A percentile compares a stretch with the other conserved stretches of the same genome.
Conservation (phyloP, 92 coral and sea anemone genomes). For the Meandrina meandrites region DNA sequence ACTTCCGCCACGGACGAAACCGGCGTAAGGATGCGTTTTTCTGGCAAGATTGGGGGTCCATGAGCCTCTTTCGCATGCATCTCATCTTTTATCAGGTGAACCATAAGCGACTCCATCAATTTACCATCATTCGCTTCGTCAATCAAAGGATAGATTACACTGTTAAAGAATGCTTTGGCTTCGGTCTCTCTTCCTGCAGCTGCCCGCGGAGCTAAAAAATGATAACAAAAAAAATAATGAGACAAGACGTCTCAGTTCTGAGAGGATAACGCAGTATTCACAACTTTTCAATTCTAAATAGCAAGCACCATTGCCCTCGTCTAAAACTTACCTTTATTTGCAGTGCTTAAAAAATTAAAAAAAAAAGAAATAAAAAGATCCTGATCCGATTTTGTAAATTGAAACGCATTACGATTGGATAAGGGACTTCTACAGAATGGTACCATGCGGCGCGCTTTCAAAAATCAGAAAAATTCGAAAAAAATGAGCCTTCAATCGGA, state of each 20-base stretch:
- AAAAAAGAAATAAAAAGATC: too few relatives aligned
- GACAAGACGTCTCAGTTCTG: background rate
- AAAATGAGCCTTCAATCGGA: too few relatives aligned
- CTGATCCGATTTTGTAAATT: too few relatives aligned
- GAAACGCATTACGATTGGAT: too few relatives aligned
- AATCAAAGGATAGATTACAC: slow-evolving; percentile 25
- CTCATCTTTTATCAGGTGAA: slow-evolving; percentile 21
- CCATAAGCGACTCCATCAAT: slow-evolving; percentile 9
- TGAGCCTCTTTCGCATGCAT: background rate
- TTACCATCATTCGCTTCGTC: background rate
- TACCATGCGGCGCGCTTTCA: too few relatives aligned
- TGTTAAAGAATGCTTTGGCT: slow-evolving; percentile 22
- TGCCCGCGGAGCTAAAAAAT: slow-evolving; percentile 17
- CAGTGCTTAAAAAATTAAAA: too few relatives aligned
- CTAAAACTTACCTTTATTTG: too few relatives aligned
- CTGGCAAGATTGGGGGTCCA: background rate
- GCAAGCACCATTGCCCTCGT: too few relatives aligned
- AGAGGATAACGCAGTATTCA: too few relatives aligned
- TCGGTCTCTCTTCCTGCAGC: background rate
- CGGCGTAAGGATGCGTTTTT: background rate
- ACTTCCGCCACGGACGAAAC: slow-evolving; percentile 48
- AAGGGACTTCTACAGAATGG: too few relatives aligned
- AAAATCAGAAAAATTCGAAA: too few relatives aligned
- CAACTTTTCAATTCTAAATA: too few relatives aligned
- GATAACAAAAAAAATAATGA: background rate